Conservation (phyloP, 2,888 invertebrate species). For the Drosophila kambysellisi region DNA sequence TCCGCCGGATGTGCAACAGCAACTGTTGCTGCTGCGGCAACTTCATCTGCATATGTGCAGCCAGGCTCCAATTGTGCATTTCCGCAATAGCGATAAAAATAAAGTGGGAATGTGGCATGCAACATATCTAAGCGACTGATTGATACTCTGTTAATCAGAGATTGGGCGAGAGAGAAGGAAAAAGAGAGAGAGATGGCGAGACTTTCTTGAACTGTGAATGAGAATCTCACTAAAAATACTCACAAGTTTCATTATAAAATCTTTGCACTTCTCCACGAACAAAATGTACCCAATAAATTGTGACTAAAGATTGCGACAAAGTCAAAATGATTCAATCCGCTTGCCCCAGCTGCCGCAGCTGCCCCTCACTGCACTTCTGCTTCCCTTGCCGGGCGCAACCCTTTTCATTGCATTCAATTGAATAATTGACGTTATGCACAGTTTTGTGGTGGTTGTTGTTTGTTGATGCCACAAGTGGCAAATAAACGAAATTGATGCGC, state of each 20-base stretch:
- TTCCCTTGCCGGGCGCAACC: neutral
- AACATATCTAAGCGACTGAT: neutral
- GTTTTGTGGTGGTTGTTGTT: slow-evolving; percentile 39
- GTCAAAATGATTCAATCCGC: slow-evolving; percentile 17
- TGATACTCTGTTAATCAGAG: neutral
- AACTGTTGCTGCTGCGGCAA: slow-evolving; percentile 37
- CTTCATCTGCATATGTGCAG: slow-evolving; percentile 55
- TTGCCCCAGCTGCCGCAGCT: neutral
- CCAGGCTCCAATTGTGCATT: slow-evolving; percentile 45
- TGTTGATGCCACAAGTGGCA: slow-evolving; percentile 76
- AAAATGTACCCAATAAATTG: slow-evolving; percentile 17
- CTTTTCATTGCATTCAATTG: slow-evolving; percentile 62
- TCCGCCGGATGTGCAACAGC: slow-evolving; percentile 53
- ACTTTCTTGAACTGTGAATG: neutral
- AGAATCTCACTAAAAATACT: neutral
- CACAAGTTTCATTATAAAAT: neutral
- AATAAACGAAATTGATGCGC: slow-evolving; percentile 80
- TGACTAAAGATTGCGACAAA: slow-evolving; percentile 56
- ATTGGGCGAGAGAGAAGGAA: neutral
- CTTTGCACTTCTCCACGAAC: neutral
- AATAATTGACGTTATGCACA: slow-evolving; percentile 71
- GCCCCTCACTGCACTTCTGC: neutral
- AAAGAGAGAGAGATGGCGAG: neutral
- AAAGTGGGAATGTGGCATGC: neutral
- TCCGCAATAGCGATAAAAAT: slow-evolving; percentile 34